Percentiles rank a stretch among this genome's conserved stretches.
These are phyloP conservation scores for Embidobia sp. DNA, from an alignment of 2,888 invertebrate genomes.

Conservation along the genomic window DNA sequence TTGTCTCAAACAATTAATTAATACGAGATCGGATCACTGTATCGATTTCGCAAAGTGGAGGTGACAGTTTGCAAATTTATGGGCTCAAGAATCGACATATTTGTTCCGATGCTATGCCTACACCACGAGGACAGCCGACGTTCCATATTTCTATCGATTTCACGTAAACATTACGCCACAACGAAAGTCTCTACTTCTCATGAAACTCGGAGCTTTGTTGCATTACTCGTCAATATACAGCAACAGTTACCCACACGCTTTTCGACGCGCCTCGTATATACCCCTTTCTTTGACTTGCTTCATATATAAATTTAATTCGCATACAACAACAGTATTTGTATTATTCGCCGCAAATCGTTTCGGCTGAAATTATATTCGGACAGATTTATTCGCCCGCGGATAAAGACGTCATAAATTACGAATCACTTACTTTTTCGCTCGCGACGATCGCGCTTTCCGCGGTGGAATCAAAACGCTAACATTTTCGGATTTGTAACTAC, in stretches of 20 bases:
- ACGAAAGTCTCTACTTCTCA: slow-evolving; percentile 65
- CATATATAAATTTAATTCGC: slow-evolving; percentile 26
- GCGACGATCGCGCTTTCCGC: too few species aligned
- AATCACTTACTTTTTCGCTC: too few species aligned
- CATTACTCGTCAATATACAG: slow-evolving; percentile 41
- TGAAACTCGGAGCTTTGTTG: slow-evolving; percentile 58
- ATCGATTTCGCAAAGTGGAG: slow-evolving; percentile 54
- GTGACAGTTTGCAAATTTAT: slow-evolving; percentile 55
- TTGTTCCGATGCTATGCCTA: slow-evolving; percentile 65
- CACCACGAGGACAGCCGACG: slow-evolving; percentile 67
- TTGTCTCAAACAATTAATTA: slow-evolving; percentile 26
- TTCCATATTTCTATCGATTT: slow-evolving; percentile 79
- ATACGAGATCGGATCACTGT: slow-evolving; percentile 17
- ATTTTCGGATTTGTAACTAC: too few species aligned
- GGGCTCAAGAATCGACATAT: slow-evolving; percentile 54
- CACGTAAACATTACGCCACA: slow-evolving; percentile 75
- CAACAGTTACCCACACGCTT: slow-evolving; percentile 19
- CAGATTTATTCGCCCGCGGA: not conserved
- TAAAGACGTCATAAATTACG: too few species aligned
- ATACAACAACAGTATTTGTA: slow-evolving; percentile 5
- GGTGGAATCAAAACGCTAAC: too few species aligned
- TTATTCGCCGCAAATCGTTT: slow-evolving; percentile 18
- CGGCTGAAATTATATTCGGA: not conserved
- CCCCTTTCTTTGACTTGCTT: slow-evolving; percentile 25
- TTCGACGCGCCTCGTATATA: too few species aligned